These are phyloP conservation scores for Herminia tarsipennalis DNA, from an alignment of 2,888 invertebrate species.

Conservation along the genomic window DNA sequence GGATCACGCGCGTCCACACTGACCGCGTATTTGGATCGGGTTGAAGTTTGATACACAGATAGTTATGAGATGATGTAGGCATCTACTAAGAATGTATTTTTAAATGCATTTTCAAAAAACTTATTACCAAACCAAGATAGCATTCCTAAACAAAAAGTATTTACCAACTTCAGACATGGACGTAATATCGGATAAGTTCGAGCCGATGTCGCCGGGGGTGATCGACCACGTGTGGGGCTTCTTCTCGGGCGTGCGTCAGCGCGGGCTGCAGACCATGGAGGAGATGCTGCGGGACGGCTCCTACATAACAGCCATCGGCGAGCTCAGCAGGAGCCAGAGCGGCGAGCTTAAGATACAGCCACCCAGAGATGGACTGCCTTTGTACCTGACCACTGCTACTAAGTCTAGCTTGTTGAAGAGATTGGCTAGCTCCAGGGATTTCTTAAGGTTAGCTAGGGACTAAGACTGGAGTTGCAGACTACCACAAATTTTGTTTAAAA, in stretches of 20 bases:
- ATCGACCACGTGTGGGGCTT: slow-evolving; percentile 94
- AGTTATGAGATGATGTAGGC: too few relatives aligned
- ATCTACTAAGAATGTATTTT: too few relatives aligned
- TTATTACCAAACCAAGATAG: too few relatives aligned
- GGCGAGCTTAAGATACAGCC: slow-evolving; percentile 90
- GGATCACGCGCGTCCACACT: too few relatives aligned
- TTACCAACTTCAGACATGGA: slow-evolving; percentile 87
- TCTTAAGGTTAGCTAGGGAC: slow-evolving; percentile 88
- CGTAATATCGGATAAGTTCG: slow-evolving; percentile 93
- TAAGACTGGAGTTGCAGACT: too few relatives aligned
- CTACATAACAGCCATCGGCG: slow-evolving; percentile 91
- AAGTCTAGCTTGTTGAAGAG: slow-evolving; percentile 90
- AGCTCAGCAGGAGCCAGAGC: slow-evolving; percentile 88
- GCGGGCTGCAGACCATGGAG: slow-evolving; percentile 95
- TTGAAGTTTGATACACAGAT: too few relatives aligned
- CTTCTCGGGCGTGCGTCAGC: slow-evolving; percentile 92
- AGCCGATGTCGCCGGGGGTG: slow-evolving; percentile 90
- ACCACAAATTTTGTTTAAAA: too few relatives aligned
- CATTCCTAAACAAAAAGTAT: too few relatives aligned
- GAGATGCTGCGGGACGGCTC: slow-evolving; percentile 94
- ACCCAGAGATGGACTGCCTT: slow-evolving; percentile 88
- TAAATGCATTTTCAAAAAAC: too few relatives aligned
- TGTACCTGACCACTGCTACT: slow-evolving; percentile 92
- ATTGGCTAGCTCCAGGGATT: slow-evolving; percentile 89
- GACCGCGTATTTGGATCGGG: too few relatives aligned